Evolutionary conservation across 2,888 invertebrate species (phyloP), one percentile per base, ranked within the genome.

Genomic region (Patella depressa): DNA sequence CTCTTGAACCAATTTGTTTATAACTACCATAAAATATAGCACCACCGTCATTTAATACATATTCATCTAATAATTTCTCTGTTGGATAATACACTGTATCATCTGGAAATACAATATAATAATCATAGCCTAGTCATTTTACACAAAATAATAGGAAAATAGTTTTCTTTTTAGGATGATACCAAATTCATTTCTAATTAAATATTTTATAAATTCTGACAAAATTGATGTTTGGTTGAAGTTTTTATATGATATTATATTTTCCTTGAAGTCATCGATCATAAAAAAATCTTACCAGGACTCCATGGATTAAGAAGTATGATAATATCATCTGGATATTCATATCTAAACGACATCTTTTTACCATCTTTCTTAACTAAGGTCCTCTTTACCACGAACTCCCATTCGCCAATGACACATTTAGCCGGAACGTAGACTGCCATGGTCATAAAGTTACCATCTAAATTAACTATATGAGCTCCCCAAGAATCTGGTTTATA

Each of bases 301-400:
- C 96, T 95, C 97, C 97, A 97, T 0, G 97, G 95, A 92, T 97
- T 97, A 89, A 96, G 97, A 4, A 97, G 93, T 2, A 97, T 92
- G 89, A 95, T 97, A 82, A 97, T 93, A 12, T 82, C 78, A 17
- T 78, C 78, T 24, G 72, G 72, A 53, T 75, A 73, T 15, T 73
- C 73, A 74, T 85, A 82, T 7, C 80, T 69, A 57, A 80, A 80
- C 1, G 79, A 70, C 70, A 77, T 75, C 7, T 72, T 29, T 15
- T 75, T 65, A 5, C 78, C 79, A n/a, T 73, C 71, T 29, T 71
- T 29, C 17, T 34, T 69, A 19, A 77, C 75, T 29, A 79, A 34
- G 9, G 79, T 71, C 4, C 83, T 83, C 54, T 83, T 79, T 24
- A 87, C 72, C 19, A 71, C 76, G 59, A 86, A 82, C 17, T 81